A percentile compares a stretch with the other conserved stretches of the same genome.
These are phyloP conservation scores for Amphiprion percula DNA, from an alignment of 2,113 vertebrate species.

Conservation along the genomic window DNA sequence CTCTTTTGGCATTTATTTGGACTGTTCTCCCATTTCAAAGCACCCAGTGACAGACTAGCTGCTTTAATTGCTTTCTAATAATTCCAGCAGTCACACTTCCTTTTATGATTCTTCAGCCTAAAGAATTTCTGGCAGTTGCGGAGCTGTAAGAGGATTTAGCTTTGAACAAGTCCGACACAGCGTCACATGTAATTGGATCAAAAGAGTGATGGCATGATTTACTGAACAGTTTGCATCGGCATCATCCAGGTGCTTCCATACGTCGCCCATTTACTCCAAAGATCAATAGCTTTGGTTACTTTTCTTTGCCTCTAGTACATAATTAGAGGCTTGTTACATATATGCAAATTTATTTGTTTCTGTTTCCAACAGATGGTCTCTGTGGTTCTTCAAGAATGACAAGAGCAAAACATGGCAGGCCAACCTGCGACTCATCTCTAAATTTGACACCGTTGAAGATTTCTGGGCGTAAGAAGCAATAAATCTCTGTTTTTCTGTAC, in stretches of 20 bases:
- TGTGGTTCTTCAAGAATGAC: conserved; percentile 99
- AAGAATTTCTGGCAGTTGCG: conserved; percentile 5
- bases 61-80: conserved; percentile 12
- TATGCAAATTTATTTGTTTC: conserved; percentile 27
- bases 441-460: conserved; percentile 99
- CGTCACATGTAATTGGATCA: conserved; percentile 31
- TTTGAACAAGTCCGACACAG: background rate
- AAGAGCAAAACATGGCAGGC: conserved; percentile 99
- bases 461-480: conserved; percentile 97
- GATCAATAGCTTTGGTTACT: conserved; percentile 24
- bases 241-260: conserved; percentile 28
- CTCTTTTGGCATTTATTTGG: conserved; percentile 1
- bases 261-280: conserved; percentile 19
- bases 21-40: conserved; percentile 3
- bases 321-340: conserved; percentile 42
- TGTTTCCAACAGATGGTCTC: conserved; percentile 91
- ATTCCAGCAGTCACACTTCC: background rate
- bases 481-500: conserved; percentile 9
- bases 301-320: conserved; percentile 35
- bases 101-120: background rate
- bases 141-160: conserved; percentile 2
- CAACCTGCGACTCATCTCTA: conserved; percentile 97
- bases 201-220: conserved; percentile 14
- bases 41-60: background rate
- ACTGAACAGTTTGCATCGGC: background rate